Conservation (phyloP, 2,888 invertebrate genomes). For the Melanophora roralis region DNA sequence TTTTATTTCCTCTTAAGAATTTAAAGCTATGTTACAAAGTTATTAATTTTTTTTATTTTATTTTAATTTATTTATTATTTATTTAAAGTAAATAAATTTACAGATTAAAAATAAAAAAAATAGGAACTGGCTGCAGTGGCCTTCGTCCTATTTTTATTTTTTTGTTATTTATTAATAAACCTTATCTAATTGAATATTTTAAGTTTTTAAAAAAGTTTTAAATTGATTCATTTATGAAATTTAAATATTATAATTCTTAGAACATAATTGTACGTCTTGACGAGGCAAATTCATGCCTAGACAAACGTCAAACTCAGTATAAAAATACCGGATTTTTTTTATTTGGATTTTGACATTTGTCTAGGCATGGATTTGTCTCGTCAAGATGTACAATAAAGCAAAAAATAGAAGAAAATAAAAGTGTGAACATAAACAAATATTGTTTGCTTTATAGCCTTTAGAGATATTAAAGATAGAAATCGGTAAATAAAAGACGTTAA, state of each 20-base stretch:
- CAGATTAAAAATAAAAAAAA: too few species aligned
- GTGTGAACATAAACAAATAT: not conserved
- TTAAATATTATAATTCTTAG: not conserved
- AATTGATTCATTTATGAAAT: not conserved
- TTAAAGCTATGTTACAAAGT: constrained; percentile 27
- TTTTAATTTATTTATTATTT: not conserved
- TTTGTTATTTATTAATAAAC: constrained; percentile 1
- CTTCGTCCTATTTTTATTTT: not conserved
- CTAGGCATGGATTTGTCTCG: too few species aligned
- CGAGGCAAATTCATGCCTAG: too few species aligned
- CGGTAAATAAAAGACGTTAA: too few species aligned
- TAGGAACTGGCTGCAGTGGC: too few species aligned
- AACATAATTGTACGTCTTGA: too few species aligned
- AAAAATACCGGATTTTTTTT: too few species aligned
- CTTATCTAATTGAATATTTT: constrained; percentile 14
- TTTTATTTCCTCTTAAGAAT: constrained; percentile 35
- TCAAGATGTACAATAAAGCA: too few species aligned
- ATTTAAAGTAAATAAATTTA: constrained; percentile 13
- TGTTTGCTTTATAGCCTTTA: too few species aligned
- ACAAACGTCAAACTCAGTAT: too few species aligned
- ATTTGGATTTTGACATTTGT: too few species aligned
- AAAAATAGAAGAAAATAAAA: constrained; percentile 1
- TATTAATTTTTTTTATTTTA: not conserved
- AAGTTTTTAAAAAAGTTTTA: not conserved
- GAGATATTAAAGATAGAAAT: too few species aligned